phyloP scores from a whole-genome alignment of 1,140 invertebrate species.

The Hyposmocoma kahamanoa region DNA sequence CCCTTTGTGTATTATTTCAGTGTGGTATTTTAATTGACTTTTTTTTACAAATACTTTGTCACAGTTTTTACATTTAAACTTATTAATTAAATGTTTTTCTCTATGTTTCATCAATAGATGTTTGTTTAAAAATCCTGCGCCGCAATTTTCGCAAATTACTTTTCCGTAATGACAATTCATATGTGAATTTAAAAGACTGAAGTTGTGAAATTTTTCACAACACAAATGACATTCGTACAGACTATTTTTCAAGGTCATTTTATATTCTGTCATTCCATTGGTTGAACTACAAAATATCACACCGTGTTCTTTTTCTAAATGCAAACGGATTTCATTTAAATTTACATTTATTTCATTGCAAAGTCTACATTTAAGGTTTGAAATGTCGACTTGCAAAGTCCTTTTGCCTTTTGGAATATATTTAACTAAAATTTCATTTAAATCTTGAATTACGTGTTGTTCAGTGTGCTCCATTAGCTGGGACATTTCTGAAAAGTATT shows the following conservation, averaged over 20 bases:
- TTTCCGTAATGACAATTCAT: slow-evolving; percentile 55
- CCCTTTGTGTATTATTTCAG: slow-evolving; percentile 28
- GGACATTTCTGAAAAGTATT: slow-evolving; percentile 29
- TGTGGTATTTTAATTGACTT: slow-evolving; percentile 38
- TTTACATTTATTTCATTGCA: slow-evolving; percentile 22
- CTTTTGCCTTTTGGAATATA: slow-evolving; percentile 39
- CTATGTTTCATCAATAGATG: slow-evolving; percentile 59
- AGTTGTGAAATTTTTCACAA: slow-evolving; percentile 20
- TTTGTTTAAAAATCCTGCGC: slow-evolving; percentile 53
- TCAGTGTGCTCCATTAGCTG: slow-evolving; percentile 30
- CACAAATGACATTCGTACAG: slow-evolving; percentile 30
- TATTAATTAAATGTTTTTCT: slow-evolving; percentile 36
- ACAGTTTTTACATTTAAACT: slow-evolving; percentile 28
- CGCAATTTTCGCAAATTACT: slow-evolving; percentile 66
- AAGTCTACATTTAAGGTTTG: slow-evolving; percentile 36
- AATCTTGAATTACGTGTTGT: slow-evolving; percentile 17
- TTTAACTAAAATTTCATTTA: slow-evolving; percentile 26
- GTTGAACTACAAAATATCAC: slow-evolving; percentile 19
- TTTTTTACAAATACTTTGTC: slow-evolving; percentile 31
- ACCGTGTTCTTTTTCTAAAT: slow-evolving; percentile 29
- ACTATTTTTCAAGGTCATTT: slow-evolving; percentile 23
- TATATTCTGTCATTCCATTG: slow-evolving; percentile 44
- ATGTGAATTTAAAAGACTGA: slow-evolving; percentile 33
- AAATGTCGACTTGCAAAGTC: slow-evolving; percentile 42
- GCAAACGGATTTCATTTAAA: slow-evolving; percentile 27